Evolutionary conservation across 2,113 vertebrate species (phyloP), one percentile per base, ranked within the genome.

Genomic region (Chauna torquata): DNA sequence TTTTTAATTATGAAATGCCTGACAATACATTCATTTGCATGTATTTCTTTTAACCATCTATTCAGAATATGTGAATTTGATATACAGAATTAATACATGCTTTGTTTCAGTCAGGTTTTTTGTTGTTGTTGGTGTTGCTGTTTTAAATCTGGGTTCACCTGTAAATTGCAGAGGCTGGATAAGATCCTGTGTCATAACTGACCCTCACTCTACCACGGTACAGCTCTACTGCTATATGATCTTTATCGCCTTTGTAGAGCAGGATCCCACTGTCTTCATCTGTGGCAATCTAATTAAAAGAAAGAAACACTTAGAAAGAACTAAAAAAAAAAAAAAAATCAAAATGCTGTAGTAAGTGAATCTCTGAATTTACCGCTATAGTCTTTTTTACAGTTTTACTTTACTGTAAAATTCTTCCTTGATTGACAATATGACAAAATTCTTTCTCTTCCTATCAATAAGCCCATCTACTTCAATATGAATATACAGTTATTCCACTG

Each of bases 251-350:
- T 97, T 99, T 99, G 83, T 99, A 99, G 87, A 99, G 97, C 93
- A 99, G 97, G 88, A 99, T 98, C 2, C 99, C 99, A 27, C 98
- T 99, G 97, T 99, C 99, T 97, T 99, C 99, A 85, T 99, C 99
- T 32, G 99, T 99, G 54, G 99, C 99, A 58, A 99, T 99, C 99
- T 99, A 96, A 62, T 81, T 78, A 92, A 92, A 97, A 96, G 76
- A 96, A 24, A 84, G 11, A 95, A 94, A 71, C 72, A 79, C 38
- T 92, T 85, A 83, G 62, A 45, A 92, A 75, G 42, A 86, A 65
- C 9, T 82, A 81, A 69, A 94, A 42, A 14, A 23, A 86, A 68
- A 14, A n/a, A n/a, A n/a, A n/a, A n/a, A n/a, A 82, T 62, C 3
- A 64, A 94, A 92, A 71, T 57, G 19, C 16, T 14, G 2, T 47